Evolutionary conservation across 2,888 invertebrate genomes (phyloP), one percentile per base, ranked within the genome.

Genomic region (Sisyra terminalis): DNA sequence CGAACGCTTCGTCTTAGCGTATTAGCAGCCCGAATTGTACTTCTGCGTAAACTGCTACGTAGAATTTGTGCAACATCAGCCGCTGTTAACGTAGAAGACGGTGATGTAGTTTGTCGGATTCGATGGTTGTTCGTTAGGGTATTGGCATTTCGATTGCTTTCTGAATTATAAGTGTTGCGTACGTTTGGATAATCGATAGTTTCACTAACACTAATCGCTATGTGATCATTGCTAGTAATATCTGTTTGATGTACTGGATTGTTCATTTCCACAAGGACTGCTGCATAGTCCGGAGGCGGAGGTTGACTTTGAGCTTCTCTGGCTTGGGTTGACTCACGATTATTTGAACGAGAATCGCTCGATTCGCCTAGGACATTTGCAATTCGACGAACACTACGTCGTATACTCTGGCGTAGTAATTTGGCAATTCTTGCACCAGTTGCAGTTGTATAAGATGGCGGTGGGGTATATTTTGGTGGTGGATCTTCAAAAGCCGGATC

Each of bases 401-500:
- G 63, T 39, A 88, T 71, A 50, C 86, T 86, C 54, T 83, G 78
- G 1, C 87, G 69, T 18, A 82, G 55, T 52, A 81, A 66, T 55
- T 80, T 81, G 5, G 81, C 80, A 45, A 88, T 70, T 31, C 86
- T 64, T 0, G 86, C 87, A 2, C 90, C 89, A 0, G 90, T 90
- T 1, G 90, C 90, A 3, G 89, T 89, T 24, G 88, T 86, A 57
- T 90, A 90, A 1, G 87, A 87, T 0, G 90, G 90, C 2, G 92
- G 92, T 1, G 92, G 90, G 0, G 89, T 90, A 63, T 92, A 90
- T 60, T 90, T 90, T 40, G 90, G 90, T 3, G 89, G 89, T 2
- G 87, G 86, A 65, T 88, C 88, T 53, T 75, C 74, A 35, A 64
- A 58, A 8, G 63, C 57, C 17, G 63, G 50, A 39, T 60, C 60